Conservation (phyloP, 1,140 invertebrate species). For the Drosophila nannoptera region DNA sequence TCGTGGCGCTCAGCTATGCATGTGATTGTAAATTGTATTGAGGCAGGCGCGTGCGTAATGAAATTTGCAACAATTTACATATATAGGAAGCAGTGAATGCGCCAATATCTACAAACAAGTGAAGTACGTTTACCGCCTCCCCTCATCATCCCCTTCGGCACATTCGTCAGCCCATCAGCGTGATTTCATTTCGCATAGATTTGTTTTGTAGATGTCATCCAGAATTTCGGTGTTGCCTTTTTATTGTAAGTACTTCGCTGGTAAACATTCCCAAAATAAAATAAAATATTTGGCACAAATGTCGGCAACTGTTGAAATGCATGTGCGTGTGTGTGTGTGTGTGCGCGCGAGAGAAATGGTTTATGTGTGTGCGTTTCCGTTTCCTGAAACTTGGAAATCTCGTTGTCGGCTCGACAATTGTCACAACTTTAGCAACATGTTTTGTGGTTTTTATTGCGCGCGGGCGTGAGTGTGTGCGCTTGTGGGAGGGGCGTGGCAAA, state of each 20-base stretch:
- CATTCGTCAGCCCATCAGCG: conserved; percentile 3
- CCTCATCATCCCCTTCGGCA: not conserved
- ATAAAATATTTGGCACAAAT: conserved; percentile 57
- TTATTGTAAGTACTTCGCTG: conserved; percentile 65
- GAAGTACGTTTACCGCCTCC: not conserved
- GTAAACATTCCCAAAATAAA: conserved; percentile 52
- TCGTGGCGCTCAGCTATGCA: conserved; percentile 64
- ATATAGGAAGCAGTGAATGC: conserved; percentile 35
- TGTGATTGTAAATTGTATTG: conserved; percentile 71
- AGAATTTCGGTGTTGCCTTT: conserved; percentile 64
- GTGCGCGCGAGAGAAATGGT: conserved; percentile 15
- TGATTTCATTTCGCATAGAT: conserved; percentile 48
- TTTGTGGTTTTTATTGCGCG: conserved; percentile 62
- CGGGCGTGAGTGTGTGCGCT: not conserved
- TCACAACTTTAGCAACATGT: conserved; percentile 69
- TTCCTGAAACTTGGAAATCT: conserved; percentile 53
- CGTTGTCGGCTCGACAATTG: conserved; percentile 56
- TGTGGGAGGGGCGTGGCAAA: conserved; percentile 51
- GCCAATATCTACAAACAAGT: conserved; percentile 4
- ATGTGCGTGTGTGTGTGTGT: conserved; percentile 20
- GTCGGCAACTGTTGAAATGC: conserved; percentile 3
- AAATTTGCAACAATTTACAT: conserved; percentile 68
- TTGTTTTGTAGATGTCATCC: conserved; percentile 55
- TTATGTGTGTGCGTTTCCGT: conserved; percentile 52
- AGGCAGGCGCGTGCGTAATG: conserved; percentile 61